Percentiles rank a stretch among this genome's conserved stretches.
Evolutionary conservation across 2,113 vertebrate genomes (phyloP).

Genomic region (Tinamus guttatus): DNA sequence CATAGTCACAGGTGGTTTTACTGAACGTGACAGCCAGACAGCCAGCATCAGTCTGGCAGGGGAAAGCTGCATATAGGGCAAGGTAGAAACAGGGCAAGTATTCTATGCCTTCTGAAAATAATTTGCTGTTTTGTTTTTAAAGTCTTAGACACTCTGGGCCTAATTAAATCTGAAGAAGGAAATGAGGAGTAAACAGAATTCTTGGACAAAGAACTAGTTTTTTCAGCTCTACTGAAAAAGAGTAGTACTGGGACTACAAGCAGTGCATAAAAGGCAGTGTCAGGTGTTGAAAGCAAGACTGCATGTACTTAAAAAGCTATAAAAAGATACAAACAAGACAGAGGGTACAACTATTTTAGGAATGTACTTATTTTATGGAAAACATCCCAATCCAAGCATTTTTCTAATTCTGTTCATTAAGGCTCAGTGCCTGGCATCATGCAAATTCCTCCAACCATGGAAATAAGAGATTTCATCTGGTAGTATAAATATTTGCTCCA

Average conservation of each 20-base stretch:
- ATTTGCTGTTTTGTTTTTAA: background rate
- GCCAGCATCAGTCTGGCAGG: background rate
- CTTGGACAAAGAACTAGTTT: background rate
- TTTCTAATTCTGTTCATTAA: background rate
- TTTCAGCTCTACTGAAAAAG: background rate
- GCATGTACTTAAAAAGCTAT: background rate
- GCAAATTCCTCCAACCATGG: background rate
- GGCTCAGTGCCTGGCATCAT: fast-evolving
- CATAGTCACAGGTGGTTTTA: background rate
- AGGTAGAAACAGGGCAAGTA: background rate
- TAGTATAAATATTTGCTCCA: background rate
- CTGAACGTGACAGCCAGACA: background rate
- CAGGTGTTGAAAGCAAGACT: conserved; percentile 38
- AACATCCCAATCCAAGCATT: background rate
- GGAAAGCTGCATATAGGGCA: background rate
- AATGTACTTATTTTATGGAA: background rate
- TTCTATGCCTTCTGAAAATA: conserved; percentile 3
- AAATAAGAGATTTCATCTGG: background rate
- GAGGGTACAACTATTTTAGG: background rate
- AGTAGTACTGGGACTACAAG: background rate
- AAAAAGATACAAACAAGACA: background rate
- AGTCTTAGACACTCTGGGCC: background rate
- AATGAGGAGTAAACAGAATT: conserved; percentile 31
- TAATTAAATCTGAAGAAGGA: conserved; percentile 37
- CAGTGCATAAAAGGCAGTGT: background rate